Conservation (phyloP, 2,888 invertebrate genomes). For the Cheilosia urbana region DNA sequence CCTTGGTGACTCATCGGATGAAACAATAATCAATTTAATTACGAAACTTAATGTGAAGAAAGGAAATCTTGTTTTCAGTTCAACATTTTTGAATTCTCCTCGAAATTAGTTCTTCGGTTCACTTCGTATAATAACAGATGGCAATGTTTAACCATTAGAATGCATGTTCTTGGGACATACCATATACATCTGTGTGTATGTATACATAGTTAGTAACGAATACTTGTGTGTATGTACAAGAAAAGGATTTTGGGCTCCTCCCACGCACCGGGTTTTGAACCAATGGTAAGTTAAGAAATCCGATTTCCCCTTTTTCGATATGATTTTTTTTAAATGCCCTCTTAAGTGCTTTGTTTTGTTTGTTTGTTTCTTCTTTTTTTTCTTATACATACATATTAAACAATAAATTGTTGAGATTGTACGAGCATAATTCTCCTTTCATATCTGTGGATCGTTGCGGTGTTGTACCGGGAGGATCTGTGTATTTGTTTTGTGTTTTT, state of each 20-base stretch:
- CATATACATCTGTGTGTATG: constrained; percentile 5
- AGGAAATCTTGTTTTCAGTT: constrained; percentile 8
- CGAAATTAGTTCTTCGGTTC: neutral
- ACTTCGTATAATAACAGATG: constrained; percentile 30
- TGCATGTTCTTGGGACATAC: constrained; percentile 18
- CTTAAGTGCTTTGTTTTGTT: constrained; percentile 57
- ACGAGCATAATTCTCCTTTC: constrained; percentile 24
- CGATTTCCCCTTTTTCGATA: constrained; percentile 36
- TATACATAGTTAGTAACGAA: constrained; percentile 24
- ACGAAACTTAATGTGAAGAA: constrained; percentile 3
- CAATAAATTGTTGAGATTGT: constrained; percentile 17
- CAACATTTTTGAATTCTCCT: neutral
- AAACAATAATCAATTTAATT: constrained; percentile 36
- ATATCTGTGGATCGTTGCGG: constrained; percentile 23
- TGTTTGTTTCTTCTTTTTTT: constrained; percentile 11
- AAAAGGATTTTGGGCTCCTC: constrained; percentile 71
- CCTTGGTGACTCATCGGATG: constrained; percentile 18
- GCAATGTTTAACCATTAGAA: constrained; percentile 39
- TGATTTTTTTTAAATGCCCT: constrained; percentile 29
- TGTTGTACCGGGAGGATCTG: constrained; percentile 43
- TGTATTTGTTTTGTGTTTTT: constrained; percentile 15
- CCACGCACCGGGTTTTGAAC: constrained; percentile 53
- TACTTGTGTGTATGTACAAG: constrained; percentile 20
- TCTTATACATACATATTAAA: constrained; percentile 10
- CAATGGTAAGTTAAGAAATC: constrained; percentile 55